Base-by-base conservation (phyloP, 2,888 invertebrate genomes). In the Panorpa germanica region DNA sequence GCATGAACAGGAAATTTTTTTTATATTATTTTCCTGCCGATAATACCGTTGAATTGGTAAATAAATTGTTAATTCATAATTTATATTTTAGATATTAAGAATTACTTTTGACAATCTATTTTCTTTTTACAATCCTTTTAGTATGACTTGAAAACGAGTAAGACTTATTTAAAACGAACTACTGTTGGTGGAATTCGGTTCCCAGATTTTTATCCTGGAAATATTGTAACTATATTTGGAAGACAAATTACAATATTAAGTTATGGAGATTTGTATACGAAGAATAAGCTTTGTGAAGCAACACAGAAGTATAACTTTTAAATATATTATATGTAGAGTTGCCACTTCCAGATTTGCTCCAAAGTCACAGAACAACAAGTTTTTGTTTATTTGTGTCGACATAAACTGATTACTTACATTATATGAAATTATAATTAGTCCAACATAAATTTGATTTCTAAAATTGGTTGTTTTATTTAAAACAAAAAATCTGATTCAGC, bases 1-100 rank as follows among this genome's bases (percentile, higher is more conserved):
- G 70, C 22, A 61, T 77, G 10, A 54, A 71, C 13, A 71, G 78
- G 41, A 69, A 70, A 37, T 88, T 82, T 50, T 63, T 71, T 43
- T 53, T 90, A 27, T 72, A 73, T 41, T 90, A 65, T 48, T 83
- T 70, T 50, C 71, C 75, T 3, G 60, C 58, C 28, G 86, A 88
- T 48, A 68, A 70, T 41, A 73, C 80, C 1, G 53, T 88, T 16
- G 88, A 90, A 61, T 66, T 91, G 55, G 74, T 73, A 54, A 51
- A 58, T 16, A 88, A 90, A 61, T 66, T 91, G 55, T 73, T 73
- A 54, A 51, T 58, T 47, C 18, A 24, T 25, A 22, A 30, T 21
- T 27, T 25, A 23, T 18, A n/a, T 15, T 32, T 28, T 26, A 34
- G 24, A 15, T 14, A 27, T 28, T 35, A 17, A 13, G 31, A 13